phyloP scores from a whole-genome alignment of 2,797 vertebrate species.

The Scolopax bukidnonensis region DNA sequence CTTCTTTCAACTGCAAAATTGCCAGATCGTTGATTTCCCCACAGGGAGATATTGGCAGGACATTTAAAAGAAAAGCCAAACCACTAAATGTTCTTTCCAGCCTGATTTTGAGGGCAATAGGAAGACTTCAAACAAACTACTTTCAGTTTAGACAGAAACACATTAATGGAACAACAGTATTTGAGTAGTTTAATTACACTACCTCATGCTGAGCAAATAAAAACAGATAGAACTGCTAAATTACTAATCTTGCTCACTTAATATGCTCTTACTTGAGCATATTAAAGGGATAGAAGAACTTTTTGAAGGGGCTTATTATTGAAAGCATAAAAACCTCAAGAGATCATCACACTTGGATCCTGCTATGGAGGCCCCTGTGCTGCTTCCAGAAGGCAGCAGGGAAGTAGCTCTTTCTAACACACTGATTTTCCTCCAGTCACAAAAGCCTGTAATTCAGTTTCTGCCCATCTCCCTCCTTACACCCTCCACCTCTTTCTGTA shows the following conservation, averaged over 20 bases:
- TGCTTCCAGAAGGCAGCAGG: background rate
- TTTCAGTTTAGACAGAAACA: background rate
- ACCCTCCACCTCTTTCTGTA: background rate
- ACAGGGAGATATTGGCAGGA: background rate
- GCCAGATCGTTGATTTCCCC: fast-evolving
- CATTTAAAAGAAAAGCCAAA: background rate
- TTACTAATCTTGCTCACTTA: background rate
- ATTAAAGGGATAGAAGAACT: background rate
- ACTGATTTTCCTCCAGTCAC: background rate
- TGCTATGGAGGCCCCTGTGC: background rate
- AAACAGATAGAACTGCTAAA: background rate
- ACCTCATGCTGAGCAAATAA: background rate
- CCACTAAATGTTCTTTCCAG: background rate
- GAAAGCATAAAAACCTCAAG: background rate
- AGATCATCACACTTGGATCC: background rate
- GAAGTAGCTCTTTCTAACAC: background rate
- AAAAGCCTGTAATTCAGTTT: background rate
- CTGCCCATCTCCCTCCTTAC: background rate
- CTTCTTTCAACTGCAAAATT: background rate
- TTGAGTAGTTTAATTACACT: background rate
- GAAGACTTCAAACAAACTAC: background rate
- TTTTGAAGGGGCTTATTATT: background rate
- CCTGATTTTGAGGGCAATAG: background rate
- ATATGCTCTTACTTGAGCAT: background rate
- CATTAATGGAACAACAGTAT: background rate